Base-by-base conservation (phyloP, 2,797 vertebrate species). In the Chelon auratus region DNA sequence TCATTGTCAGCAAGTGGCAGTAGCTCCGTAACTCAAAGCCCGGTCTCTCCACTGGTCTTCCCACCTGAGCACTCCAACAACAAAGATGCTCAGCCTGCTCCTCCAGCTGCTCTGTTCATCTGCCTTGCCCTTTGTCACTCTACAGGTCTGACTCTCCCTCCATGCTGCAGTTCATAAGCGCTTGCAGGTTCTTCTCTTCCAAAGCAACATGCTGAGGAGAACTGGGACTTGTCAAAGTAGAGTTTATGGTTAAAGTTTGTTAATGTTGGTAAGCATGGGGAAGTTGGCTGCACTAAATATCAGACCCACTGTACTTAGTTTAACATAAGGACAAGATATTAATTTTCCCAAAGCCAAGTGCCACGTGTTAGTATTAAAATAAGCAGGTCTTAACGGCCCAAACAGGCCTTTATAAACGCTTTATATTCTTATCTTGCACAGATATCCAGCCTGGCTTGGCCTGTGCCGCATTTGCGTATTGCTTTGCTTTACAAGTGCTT, bases 1-100 rank as follows among this genome's bases (percentile, higher is more conserved):
- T 77, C 65, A 87, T 90, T 92, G 90, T 92, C 83, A 82, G 82
- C 84, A 75, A 87, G 58, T 66, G 77, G 73, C 74, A 61, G 60
- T 2, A 52, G 56, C 56, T 80, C 67, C 84, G 77, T 88, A 87
- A 86, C 87, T 93, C 86, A 90, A 91, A 89, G 85, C 58, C 24
- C 7, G 5, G 59, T 58, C 68, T 75, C 72, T 75, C 57, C 62
- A 17, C 67, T 39, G 68, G 68, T 85, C 61, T 79, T 77, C 68
- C 75, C 72, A 85, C 71, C 83, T 77, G 66, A 84, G 61, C 70
- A 72, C 77, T 86, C 72, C 52, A 76, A 81, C 58, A 76, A 71
- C 75, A 78, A 78, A 81, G 62, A 80, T 56, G 71, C 79, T 65
- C 75, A 60, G 57, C 36, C 40, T 56, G 67, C 67, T 82, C 58